Evolutionary conservation across 2,797 vertebrate genomes (phyloP).

Genomic region (Antennarius maculatus): DNA sequence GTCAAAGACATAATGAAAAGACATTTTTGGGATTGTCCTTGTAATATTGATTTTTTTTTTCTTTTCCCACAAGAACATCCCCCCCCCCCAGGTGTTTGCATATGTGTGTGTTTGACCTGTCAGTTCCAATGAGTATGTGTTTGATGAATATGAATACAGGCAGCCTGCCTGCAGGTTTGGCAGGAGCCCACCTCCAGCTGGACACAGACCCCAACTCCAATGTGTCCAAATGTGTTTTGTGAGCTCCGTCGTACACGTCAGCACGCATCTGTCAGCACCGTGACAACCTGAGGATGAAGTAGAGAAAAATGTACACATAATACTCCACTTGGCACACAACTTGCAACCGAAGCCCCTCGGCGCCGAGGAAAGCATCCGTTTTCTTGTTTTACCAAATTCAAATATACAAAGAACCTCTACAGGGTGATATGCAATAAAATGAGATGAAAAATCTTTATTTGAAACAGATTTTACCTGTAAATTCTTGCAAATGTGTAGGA

Average conservation of each 20-base stretch:
- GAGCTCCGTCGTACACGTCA: slow-evolving; percentile 51
- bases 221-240: slow-evolving; percentile 62
- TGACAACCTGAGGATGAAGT: slow-evolving; percentile 57
- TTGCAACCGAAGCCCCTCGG: slow-evolving; percentile 11
- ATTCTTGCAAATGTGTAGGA: background rate
- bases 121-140: slow-evolving; percentile 62
- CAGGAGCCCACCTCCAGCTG: slow-evolving; percentile 75
- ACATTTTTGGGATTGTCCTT: slow-evolving; percentile 55
- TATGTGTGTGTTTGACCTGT: slow-evolving; percentile 51
- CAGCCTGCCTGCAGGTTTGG: slow-evolving; percentile 72
- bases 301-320: slow-evolving; percentile 18
- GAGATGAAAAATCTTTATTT: background rate
- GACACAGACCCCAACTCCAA: slow-evolving; percentile 64
- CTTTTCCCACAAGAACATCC: slow-evolving; percentile 9
- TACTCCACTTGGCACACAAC: slow-evolving; percentile 1
- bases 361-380: slow-evolving; percentile 8
- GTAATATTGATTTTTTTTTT: slow-evolving; percentile 68
- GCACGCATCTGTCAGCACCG: slow-evolving; percentile 58
- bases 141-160: slow-evolving; percentile 74
- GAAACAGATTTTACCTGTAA: slow-evolving; percentile 1
- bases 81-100: slow-evolving; percentile 13
- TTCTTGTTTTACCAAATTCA: background rate
- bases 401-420: background rate
- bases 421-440: background rate
- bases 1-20: slow-evolving; percentile 19